A percentile compares a stretch with the other conserved stretches of the same genome.
Evolutionary conservation across 2,113 vertebrate species (phyloP).

Genomic region (Cairina moschata): DNA sequence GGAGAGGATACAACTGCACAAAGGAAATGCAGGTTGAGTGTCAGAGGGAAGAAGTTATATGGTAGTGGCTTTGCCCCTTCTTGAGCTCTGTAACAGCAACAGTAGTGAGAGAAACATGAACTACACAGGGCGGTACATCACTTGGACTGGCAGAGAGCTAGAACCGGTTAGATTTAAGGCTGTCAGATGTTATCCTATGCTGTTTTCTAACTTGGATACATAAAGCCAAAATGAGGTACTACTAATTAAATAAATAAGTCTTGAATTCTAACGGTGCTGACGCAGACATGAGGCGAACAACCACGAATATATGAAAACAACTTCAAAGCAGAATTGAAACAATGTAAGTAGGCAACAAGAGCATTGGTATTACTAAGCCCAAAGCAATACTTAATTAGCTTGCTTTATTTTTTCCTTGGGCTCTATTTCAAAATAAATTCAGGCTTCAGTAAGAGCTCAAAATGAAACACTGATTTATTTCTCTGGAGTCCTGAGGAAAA

Average conservation of each 20-base stretch:
- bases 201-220: neutral
- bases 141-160: neutral
- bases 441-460: conserved; percentile 28
- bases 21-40: neutral
- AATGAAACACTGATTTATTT: conserved; percentile 26
- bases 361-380: conserved; percentile 23
- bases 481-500: neutral
- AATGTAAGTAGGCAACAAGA: conserved; percentile 30
- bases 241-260: neutral
- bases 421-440: conserved; percentile 52
- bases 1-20: neutral
- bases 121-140: neutral
- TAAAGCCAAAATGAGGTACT: neutral
- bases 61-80: neutral
- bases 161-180: neutral
- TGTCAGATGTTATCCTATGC: neutral
- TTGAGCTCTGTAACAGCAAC: neutral
- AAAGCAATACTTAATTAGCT: conserved; percentile 53
- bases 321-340: conserved; percentile 55
- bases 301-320: conserved; percentile 26
- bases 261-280: conserved; percentile 13
- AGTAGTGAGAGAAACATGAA: neutral
- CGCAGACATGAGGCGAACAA: conserved; percentile 9
- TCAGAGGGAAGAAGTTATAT: neutral
- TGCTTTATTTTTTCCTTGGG: conserved; percentile 47